Evolutionary conservation across 2,888 invertebrate species (phyloP), one percentile per base, ranked within the genome.

Genomic region (Epinotia ramella): DNA sequence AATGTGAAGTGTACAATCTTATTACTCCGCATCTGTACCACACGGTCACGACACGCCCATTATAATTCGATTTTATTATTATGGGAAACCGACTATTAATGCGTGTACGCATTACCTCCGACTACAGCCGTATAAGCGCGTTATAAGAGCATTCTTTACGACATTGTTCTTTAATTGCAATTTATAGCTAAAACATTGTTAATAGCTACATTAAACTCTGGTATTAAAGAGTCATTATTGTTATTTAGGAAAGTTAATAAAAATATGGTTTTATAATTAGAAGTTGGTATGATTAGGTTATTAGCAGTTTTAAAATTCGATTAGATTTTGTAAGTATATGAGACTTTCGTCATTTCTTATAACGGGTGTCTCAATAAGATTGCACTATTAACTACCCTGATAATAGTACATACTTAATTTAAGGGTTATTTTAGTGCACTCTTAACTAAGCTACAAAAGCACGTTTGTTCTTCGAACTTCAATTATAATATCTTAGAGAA

Each of bases 61-160:
- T 75, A 75, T 72, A 76, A 76, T 76, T 67, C 67, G 76, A 76
- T 76, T 76, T 76, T 76, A 76, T 76, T 76, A 76, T 76, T 71
- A 76, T 76, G 72, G 76, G 76, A 76, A 76, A 76, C 75, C 65
- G 59, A 62, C 66, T 72, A 72, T 72, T 76, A 76, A 76, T 60
- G 71, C 60, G 56, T 40, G 53, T 71, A 75, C 75, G 65, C 60
- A 75, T 73, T 62, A 60, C 24, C 28, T 53, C 46, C 46, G 33
- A 62, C 62, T 57, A 44, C 60, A 66, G n/a, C 28, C 60, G 49
- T 40, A 71, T 72, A 71, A 66, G 70, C 53, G 63, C 11, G 71
- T 62, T 71, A 67, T 76, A 76, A 76, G 71, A 71, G 72, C 66
- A 57, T 76, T 76, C 76, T 76, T 76, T 76, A 76, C 62, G 76